Evolutionary conservation across 2,888 invertebrate genomes (phyloP).

Genomic region (Linyphia triangularis): DNA sequence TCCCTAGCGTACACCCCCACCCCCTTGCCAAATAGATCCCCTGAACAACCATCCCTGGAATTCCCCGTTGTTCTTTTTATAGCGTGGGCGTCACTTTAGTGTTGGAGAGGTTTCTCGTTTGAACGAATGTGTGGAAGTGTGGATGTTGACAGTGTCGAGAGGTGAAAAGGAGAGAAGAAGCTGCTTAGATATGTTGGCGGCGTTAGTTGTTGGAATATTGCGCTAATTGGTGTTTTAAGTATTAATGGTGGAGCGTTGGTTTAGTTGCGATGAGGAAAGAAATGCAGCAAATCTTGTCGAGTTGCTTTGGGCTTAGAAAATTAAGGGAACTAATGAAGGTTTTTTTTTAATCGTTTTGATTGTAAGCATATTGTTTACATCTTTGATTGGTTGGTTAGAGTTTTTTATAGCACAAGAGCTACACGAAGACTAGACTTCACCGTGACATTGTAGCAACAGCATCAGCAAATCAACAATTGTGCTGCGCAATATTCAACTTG

Average conservation of each 20-base stretch:
- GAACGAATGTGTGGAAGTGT: constrained; percentile 30
- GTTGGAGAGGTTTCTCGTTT: not conserved
- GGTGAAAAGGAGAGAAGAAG: constrained; percentile 7
- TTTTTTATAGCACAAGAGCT: no score
- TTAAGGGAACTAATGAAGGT: no score
- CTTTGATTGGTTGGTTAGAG: no score
- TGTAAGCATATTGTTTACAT: no score
- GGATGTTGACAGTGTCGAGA: constrained; percentile 26
- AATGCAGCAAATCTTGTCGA: no score
- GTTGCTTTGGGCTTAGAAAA: no score
- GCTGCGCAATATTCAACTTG: no score
- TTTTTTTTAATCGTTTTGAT: no score
- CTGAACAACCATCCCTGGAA: constrained; percentile 43
- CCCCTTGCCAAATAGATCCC: constrained; percentile 40
- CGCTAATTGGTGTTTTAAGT: no score
- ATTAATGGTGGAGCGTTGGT: not conserved
- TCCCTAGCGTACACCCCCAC: constrained; percentile 9
- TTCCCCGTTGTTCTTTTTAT: constrained; percentile 57
- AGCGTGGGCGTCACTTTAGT: constrained; percentile 33
- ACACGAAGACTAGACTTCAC: no score
- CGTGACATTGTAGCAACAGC: no score
- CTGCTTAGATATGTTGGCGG: not conserved
- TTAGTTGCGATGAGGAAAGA: not conserved
- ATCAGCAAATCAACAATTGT: no score
- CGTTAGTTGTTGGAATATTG: not conserved